Percentiles rank a stretch among this genome's conserved stretches.
Evolutionary conservation across 2,113 vertebrate species (phyloP).

Genomic region (Crotalus tigris): DNA sequence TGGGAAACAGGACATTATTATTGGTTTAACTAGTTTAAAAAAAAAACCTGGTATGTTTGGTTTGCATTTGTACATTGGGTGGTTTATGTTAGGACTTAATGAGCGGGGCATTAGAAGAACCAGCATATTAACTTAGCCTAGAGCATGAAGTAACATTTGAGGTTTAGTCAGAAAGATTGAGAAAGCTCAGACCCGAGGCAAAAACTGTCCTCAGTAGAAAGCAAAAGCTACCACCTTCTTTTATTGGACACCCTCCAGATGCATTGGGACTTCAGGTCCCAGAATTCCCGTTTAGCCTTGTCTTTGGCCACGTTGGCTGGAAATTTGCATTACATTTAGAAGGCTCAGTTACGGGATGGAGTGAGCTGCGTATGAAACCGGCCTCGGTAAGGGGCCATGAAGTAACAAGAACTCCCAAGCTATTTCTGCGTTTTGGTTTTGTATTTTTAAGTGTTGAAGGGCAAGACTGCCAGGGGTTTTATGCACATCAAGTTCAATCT

Average conservation of each 20-base stretch:
- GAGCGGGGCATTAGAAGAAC: background rate
- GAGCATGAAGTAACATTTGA: slow-evolving; percentile 2
- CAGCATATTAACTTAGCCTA: background rate
- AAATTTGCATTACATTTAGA: background rate
- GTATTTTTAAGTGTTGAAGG: background rate
- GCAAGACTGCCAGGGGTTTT: background rate
- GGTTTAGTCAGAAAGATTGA: background rate
- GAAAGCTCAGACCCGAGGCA: background rate
- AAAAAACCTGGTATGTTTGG: background rate
- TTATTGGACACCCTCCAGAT: background rate
- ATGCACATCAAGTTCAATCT: background rate
- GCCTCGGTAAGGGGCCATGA: no score
- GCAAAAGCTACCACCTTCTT: background rate
- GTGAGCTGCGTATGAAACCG: background rate
- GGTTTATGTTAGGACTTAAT: background rate
- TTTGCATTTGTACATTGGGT: background rate
- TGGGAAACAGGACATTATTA: background rate
- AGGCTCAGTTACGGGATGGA: background rate
- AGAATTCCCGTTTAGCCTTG: background rate
- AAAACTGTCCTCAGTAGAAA: background rate
- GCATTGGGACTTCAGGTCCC: background rate
- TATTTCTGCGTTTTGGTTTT: background rate
- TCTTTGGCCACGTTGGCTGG: background rate
- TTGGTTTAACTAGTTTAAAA: background rate
- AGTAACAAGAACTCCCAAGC: background rate